These are phyloP conservation scores for Gasterosteus nipponicus DNA, from an alignment of 2,113 vertebrate species.

Conservation along the genomic window DNA sequence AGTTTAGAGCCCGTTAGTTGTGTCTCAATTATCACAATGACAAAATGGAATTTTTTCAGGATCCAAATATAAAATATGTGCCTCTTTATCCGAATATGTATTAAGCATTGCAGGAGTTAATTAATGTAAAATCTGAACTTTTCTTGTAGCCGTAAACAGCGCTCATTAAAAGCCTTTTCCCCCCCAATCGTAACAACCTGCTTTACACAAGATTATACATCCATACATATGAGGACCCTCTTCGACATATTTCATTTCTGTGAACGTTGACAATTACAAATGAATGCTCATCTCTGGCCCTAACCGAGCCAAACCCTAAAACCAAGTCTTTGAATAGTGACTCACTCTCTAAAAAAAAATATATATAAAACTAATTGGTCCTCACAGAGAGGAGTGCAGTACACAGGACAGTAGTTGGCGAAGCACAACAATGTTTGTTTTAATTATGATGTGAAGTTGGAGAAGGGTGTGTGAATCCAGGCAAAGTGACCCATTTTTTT, in stretches of 20 bases:
- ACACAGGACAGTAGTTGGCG: neutral
- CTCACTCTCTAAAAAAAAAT: no score
- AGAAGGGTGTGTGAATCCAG: slow-evolving; percentile 4
- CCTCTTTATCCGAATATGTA: neutral
- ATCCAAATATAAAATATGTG: neutral
- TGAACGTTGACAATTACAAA: no score
- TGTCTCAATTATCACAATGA: neutral
- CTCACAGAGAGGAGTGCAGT: neutral
- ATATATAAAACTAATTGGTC: neutral
- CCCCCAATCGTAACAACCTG: no score
- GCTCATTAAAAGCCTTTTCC: no score
- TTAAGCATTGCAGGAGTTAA: neutral
- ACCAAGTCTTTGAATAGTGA: no score
- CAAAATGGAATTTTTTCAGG: neutral
- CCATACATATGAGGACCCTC: neutral
- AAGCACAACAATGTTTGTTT: neutral
- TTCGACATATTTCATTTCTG: no score
- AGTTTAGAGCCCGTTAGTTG: neutral
- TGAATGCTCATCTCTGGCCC: no score
- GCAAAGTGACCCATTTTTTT: neutral
- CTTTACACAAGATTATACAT: neutral
- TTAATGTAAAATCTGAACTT: no score
- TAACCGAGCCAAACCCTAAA: no score
- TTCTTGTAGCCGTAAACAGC: no score
- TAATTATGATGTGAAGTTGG: neutral